Evolutionary conservation across 2,797 vertebrate genomes (phyloP).

Genomic region (Arremon aurantiirostris): DNA sequence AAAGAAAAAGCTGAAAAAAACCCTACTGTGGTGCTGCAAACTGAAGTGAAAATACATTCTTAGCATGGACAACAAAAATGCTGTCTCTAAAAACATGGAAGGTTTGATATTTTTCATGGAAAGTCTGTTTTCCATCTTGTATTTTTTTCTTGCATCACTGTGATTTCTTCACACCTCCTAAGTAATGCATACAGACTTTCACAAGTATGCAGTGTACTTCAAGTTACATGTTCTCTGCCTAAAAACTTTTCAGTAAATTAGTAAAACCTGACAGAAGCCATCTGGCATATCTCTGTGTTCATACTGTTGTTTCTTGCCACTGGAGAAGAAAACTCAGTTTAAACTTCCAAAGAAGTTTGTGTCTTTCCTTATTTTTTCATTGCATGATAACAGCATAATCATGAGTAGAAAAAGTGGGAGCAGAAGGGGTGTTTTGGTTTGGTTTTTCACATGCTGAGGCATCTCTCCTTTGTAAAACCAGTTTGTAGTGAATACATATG

Average conservation of each 20-base stretch:
- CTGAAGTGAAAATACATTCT: background rate
- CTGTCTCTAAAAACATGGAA: background rate
- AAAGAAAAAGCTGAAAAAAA: background rate
- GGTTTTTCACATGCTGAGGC: background rate
- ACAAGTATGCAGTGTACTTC: background rate
- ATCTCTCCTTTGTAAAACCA: background rate
- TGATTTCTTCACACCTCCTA: constrained; percentile 13
- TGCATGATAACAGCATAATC: background rate
- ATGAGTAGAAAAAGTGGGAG: background rate
- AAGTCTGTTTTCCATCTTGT: background rate
- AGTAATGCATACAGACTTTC: constrained; percentile 26
- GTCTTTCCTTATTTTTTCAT: background rate
- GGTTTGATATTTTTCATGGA: background rate
- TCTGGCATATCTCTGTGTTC: constrained; percentile 4
- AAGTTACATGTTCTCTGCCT: background rate
- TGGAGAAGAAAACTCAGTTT: background rate
- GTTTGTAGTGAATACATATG: background rate
- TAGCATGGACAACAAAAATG: background rate
- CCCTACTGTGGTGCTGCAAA: background rate
- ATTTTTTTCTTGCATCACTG: background rate
- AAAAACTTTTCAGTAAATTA: constrained; percentile 14
- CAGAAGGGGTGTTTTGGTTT: background rate
- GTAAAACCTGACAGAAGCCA: background rate
- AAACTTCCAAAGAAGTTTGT: background rate
- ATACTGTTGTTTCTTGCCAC: background rate